A percentile compares a stretch with the other conserved stretches of the same genome.
These are phyloP conservation scores for Eupeodes corollae DNA, from an alignment of 1,140 invertebrate species.

Conservation along the genomic window DNA sequence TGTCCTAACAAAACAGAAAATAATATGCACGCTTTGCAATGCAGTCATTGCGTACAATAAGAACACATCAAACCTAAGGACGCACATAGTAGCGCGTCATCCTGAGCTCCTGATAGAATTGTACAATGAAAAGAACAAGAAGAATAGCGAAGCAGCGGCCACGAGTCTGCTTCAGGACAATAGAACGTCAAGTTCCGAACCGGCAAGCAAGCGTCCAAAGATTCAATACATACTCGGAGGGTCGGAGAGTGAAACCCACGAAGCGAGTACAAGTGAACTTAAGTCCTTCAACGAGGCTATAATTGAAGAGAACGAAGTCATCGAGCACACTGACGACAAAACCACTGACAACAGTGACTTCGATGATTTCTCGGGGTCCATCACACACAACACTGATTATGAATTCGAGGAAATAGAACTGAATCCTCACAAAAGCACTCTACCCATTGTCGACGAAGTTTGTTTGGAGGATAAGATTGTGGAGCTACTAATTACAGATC, in stretches of 20 bases:
- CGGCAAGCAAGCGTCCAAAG: not conserved
- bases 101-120: conserved; percentile 33
- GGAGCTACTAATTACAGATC: not conserved
- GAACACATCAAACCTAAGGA: conserved; percentile 46
- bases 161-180: not conserved
- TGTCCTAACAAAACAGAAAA: conserved; percentile 45
- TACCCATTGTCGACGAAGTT: not conserved
- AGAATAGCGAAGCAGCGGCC: not conserved
- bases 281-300: not conserved
- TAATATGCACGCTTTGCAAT: conserved; percentile 46
- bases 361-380: no score
- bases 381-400: no score
- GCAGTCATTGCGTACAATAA: conserved; percentile 47
- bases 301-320: not conserved
- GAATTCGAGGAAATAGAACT: no score
- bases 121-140: not conserved
- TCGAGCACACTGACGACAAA: no score
- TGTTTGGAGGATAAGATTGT: not conserved
- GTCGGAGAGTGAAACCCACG: not conserved
- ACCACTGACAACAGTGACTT: no score
- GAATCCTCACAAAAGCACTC: not conserved
- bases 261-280: not conserved
- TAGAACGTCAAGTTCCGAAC: not conserved
- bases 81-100: conserved; percentile 49
- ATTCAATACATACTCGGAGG: not conserved